Evolutionary conservation across 2,113 vertebrate genomes (phyloP).

Genomic region (Ploceus nigricollis): DNA sequence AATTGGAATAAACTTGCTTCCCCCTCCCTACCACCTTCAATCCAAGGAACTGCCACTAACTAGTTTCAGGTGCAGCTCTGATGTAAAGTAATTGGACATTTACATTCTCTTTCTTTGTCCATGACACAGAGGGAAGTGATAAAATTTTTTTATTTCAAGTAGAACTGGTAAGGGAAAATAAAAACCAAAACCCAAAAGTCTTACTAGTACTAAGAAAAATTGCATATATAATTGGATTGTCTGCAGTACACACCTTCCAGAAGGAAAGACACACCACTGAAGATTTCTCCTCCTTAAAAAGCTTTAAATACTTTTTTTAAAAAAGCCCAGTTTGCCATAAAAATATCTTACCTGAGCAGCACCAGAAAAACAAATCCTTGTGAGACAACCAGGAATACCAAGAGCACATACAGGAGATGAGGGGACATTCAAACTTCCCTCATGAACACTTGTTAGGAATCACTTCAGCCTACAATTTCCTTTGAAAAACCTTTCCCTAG

Average conservation of each 20-base stretch:
- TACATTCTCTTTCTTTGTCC: neutral
- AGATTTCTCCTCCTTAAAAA: neutral
- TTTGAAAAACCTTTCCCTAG: neutral
- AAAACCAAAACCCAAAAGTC: neutral
- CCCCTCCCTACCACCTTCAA: neutral
- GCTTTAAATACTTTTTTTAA: too few species aligned
- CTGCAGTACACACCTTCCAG: neutral
- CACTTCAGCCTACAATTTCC: too few species aligned
- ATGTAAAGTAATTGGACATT: neutral
- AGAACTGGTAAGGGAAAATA: fast-evolving
- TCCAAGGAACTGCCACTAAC: neutral
- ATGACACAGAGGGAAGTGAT: fast-evolving
- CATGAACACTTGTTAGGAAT: fast-evolving
- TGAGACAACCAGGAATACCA: neutral
- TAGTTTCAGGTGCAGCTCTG: neutral
- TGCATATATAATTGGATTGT: fast-evolving
- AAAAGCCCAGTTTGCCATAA: neutral
- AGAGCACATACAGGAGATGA: fast-evolving
- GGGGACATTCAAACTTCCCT: neutral
- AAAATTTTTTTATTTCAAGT: neutral
- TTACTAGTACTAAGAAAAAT: neutral
- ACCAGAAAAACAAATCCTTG: neutral
- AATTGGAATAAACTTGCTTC: neutral
- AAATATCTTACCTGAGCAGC: neutral
- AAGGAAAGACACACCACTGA: neutral